These are phyloP conservation scores for Tragelaphus buxtoni DNA, from an alignment of 2,113 vertebrate genomes.

Conservation along the genomic window DNA sequence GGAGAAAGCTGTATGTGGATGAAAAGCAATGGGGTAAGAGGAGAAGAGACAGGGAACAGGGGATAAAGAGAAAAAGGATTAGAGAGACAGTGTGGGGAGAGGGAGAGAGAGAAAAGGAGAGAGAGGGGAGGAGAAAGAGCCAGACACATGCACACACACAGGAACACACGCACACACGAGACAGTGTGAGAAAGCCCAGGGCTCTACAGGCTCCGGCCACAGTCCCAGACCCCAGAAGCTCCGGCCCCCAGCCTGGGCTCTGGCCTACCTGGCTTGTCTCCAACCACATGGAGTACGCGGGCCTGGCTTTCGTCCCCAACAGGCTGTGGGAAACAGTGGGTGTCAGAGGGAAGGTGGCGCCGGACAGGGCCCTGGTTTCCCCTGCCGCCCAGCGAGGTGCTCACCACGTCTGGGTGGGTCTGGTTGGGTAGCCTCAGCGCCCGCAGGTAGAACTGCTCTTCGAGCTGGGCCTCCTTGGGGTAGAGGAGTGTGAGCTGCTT, in stretches of 20 bases:
- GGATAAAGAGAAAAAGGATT: neutral
- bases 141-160: neutral
- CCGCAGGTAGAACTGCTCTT: conserved; percentile 83
- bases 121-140: neutral
- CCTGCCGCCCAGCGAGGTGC: rapidly evolving
- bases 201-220: neutral
- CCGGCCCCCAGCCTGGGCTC: neutral
- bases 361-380: rapidly evolving
- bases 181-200: neutral
- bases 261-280: conserved; percentile 87
- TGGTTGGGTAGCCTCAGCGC: conserved; percentile 89
- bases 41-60: neutral
- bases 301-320: conserved; percentile 91
- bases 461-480: conserved; percentile 77
- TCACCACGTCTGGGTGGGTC: conserved; percentile 90
- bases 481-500: conserved; percentile 78
- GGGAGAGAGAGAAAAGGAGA: neutral
- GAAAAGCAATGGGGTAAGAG: neutral
- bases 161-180: neutral
- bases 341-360: neutral
- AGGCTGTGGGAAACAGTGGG: conserved; percentile 77
- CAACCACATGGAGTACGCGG: conserved; percentile 85
- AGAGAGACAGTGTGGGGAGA: neutral
- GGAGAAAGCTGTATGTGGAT: conserved; percentile 82
- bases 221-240: neutral